Conservation (phyloP, 2,888 invertebrate genomes). For the Phorcus lineatus region DNA sequence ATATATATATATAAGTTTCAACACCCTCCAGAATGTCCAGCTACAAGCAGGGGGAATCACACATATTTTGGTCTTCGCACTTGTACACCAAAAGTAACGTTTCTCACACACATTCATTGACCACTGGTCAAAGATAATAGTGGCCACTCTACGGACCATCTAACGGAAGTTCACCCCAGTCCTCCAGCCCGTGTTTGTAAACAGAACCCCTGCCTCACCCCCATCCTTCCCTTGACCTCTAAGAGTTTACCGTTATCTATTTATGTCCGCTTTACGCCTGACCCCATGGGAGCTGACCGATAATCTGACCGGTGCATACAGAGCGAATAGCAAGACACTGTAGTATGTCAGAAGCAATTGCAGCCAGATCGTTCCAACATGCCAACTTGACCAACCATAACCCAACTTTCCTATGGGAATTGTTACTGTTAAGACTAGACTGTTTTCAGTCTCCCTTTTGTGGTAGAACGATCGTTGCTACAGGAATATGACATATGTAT, state of each 20-base stretch:
- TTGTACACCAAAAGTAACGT: too few relatives aligned
- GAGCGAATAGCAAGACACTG: not conserved
- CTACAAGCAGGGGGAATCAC: too few relatives aligned
- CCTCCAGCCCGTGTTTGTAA: not conserved
- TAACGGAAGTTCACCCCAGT: not conserved
- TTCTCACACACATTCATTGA: not conserved
- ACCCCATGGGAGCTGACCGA: not conserved
- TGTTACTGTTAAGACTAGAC: not conserved
- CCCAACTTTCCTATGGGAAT: slow-evolving; percentile 5
- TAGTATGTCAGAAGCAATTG: not conserved
- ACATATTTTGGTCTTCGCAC: too few relatives aligned
- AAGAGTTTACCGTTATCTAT: not conserved
- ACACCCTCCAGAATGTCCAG: too few relatives aligned
- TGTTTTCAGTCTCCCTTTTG: too few relatives aligned
- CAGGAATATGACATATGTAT: too few relatives aligned
- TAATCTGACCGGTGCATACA: not conserved
- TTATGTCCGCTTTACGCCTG: slow-evolving; percentile 7
- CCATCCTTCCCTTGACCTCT: not conserved
- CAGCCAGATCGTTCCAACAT: not conserved
- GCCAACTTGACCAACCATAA: not conserved
- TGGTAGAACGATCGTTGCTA: too few relatives aligned
- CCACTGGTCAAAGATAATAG: not conserved
- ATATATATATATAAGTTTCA: too few relatives aligned
- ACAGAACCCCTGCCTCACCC: not conserved
- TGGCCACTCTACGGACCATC: not conserved